These are phyloP conservation scores for Caranx ignobilis DNA, from an alignment of 2,113 vertebrate genomes.

Conservation along the genomic window DNA sequence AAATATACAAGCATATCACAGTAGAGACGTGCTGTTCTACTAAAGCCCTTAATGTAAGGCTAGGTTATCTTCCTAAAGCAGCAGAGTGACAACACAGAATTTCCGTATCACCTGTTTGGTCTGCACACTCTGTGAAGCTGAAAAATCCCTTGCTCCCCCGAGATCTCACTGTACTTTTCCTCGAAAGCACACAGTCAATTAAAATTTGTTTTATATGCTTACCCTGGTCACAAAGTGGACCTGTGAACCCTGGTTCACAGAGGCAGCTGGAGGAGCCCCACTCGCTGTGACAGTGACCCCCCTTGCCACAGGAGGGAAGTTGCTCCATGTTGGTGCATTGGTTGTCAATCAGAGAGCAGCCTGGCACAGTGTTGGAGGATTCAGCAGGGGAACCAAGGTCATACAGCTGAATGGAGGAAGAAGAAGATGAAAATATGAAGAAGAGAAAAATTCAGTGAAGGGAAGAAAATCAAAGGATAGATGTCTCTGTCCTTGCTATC, in stretches of 20 bases:
- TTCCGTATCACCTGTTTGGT: slow-evolving; percentile 17
- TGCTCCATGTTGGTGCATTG: slow-evolving; percentile 83
- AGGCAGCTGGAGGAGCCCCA: slow-evolving; percentile 85
- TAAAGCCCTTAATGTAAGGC: slow-evolving; percentile 42
- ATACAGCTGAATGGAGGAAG: slow-evolving; percentile 77
- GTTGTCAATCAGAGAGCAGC: slow-evolving; percentile 84
- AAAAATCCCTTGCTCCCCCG: slow-evolving; percentile 7
- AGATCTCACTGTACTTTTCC: slow-evolving; percentile 19
- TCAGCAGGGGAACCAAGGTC: slow-evolving; percentile 89
- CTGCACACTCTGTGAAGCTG: slow-evolving; percentile 24
- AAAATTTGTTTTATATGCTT: slow-evolving; percentile 19
- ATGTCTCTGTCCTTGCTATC: slow-evolving; percentile 7
- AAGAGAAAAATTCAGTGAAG: background rate
- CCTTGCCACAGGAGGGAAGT: slow-evolving; percentile 83
- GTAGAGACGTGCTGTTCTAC: slow-evolving; percentile 15
- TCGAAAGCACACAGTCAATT: slow-evolving; percentile 8
- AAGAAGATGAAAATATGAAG: slow-evolving; percentile 2
- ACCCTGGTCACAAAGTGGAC: slow-evolving; percentile 89
- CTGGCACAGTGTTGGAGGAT: slow-evolving; percentile 83
- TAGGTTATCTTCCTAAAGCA: slow-evolving; percentile 54
- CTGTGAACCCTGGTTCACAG: slow-evolving; percentile 85
- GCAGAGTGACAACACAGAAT: slow-evolving; percentile 13
- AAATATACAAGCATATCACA: slow-evolving; percentile 38
- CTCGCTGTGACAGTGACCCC: slow-evolving; percentile 85
- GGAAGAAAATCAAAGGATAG: background rate